Evolutionary conservation across 2,113 vertebrate genomes (phyloP).

Genomic region (Pteropus alecto): DNA sequence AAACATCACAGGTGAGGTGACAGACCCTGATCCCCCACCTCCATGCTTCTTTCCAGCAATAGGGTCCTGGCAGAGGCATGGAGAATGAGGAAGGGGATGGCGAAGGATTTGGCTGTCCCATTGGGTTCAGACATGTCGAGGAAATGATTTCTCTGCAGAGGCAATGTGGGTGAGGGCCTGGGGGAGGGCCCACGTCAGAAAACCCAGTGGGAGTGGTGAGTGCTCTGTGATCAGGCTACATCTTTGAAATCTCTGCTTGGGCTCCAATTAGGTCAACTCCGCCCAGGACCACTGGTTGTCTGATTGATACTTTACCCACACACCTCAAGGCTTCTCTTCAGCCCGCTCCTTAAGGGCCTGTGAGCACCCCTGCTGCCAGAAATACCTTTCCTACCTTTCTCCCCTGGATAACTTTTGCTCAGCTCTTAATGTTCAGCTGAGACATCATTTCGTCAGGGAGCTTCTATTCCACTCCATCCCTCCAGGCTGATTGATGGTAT

Average conservation of each 20-base stretch:
- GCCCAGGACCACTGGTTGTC: not conserved
- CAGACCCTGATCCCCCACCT: not conserved
- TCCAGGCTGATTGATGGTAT: not conserved
- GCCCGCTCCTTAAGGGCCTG: not conserved
- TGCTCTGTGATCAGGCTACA: not conserved
- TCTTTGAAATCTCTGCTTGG: not conserved
- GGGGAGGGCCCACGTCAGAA: not conserved
- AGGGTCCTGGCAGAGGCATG: not conserved
- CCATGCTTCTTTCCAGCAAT: not conserved
- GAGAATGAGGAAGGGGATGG: not conserved
- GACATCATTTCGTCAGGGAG: not conserved
- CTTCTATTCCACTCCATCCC: not conserved
- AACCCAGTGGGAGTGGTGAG: not conserved
- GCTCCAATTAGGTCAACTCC: not conserved
- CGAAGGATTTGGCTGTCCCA: not conserved
- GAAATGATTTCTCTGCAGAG: not conserved
- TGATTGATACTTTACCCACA: not conserved
- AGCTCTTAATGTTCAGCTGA: not conserved
- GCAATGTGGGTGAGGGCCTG: not conserved
- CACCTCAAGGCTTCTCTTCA: not conserved
- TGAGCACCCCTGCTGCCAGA: not conserved
- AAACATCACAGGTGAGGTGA: conserved; percentile 79
- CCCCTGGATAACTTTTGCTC: not conserved
- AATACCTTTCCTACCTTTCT: not conserved
- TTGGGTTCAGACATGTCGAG: not conserved